Base-by-base conservation (phyloP, 1,140 invertebrate species). In the Camponotus floridanus region DNA sequence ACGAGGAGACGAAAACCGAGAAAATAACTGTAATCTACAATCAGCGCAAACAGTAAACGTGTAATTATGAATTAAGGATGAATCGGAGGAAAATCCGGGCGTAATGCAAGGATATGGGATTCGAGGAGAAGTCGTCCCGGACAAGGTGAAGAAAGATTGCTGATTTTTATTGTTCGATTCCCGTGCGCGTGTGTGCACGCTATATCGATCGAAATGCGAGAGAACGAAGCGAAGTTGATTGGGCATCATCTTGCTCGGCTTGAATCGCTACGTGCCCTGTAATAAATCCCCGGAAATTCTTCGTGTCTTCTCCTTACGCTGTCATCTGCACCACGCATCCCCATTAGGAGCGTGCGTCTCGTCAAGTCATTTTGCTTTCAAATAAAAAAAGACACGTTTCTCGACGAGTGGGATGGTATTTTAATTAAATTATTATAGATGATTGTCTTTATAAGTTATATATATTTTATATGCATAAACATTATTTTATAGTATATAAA, bases 61-160 rank as follows among this genome's bases (percentile, higher is more conserved):
- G 86, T 62, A 90, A 90, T 90, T 90, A 90, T 76, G 88, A 87
- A 87, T 87, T 85, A 89, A 88, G 87, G 88, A 76, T 88, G 87
- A 89, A 84, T 89, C 78, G 88, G 88, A 80, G 68, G 48, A 65
- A 76, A 74, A 61, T 57, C 31, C 57, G 57, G 76, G n/a, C 39
- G 73, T 85, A 78, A 36, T 71, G 42, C 62, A 81, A 85, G 70
- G 62, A 73, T 67, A 18, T n/a, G 26, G 57, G 45, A 48, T 74
- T 26, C 26, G 26, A 26, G 26, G 61, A 85, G 81, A 81, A 84
- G 26, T 78, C 15, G 48, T 55, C 59, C 13, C 42, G 51, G 51
- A 11, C n/a, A 13, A 61, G 57, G 87, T 73, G 65, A 65, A 79
- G 86, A 55, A 31, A 59, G 33, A 42, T 48, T 33, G 55, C 15